phyloP scores from a whole-genome alignment of 1,140 invertebrate species.

The Bombus sibiricus region DNA sequence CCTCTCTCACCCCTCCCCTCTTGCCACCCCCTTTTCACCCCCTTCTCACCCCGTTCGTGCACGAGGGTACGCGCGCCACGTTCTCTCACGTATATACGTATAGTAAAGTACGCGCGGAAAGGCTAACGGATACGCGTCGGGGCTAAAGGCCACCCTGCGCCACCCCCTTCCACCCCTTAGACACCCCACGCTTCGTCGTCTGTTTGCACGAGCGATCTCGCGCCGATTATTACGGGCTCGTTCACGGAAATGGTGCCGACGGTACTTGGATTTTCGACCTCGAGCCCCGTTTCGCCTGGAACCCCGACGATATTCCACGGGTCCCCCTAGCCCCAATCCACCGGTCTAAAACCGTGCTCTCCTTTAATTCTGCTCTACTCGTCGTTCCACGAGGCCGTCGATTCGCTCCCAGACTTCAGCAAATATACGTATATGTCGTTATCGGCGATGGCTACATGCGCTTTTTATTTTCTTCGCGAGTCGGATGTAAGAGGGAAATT shows the following conservation, averaged over 20 bases:
- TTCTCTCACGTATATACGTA: background rate
- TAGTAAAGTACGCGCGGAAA: constrained; percentile 22
- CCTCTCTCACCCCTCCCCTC: background rate
- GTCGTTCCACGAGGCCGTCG: background rate
- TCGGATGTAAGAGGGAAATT: no score
- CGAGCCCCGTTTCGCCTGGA: background rate
- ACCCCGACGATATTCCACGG: background rate
- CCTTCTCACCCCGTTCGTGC: background rate
- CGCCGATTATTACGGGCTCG: constrained; percentile 52
- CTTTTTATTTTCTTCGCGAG: background rate
- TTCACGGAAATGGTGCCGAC: constrained; percentile 42
- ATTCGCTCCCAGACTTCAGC: background rate
- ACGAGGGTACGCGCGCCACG: constrained; percentile 16
- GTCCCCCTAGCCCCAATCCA: background rate
- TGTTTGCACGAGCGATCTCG: constrained; percentile 55
- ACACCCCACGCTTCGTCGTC: background rate
- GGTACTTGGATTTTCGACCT: constrained; percentile 41
- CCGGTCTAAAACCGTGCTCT: constrained; percentile 4
- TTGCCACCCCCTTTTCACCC: background rate
- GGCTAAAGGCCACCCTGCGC: constrained; percentile 18
- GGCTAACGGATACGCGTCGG: constrained; percentile 48
- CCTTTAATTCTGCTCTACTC: background rate
- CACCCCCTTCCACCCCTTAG: background rate
- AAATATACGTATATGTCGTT: background rate
- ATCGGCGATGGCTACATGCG: no score